Evolutionary conservation across 2,888 invertebrate species (phyloP), one percentile per base, ranked within the genome.

Genomic region (Epistrophella euchroma): DNA sequence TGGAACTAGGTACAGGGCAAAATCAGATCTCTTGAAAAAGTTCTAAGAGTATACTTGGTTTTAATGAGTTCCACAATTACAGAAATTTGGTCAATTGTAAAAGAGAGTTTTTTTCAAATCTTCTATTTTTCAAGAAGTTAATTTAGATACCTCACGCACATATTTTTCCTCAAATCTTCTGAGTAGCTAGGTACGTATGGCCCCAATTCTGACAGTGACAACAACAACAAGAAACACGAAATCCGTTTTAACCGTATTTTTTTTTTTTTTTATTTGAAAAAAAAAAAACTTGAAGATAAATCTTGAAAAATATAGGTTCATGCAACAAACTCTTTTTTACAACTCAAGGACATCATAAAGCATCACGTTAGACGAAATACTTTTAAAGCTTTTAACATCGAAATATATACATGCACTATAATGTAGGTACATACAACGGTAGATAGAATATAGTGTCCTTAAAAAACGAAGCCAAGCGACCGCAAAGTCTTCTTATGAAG

Each of bases 401-500:
- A 32, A 47, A 11, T 47, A 19, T 19, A n/a, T 28, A 32, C 15
- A 22, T 0, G 2, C 7, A 3, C 9, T 1, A 17, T 47, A 19
- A 22, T 2, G 11, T 35, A 3, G 9, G 17, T 11, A 50, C 19
- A 28, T 28, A n/a, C 32, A 25, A 19, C 11, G 19, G 11, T 50
- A 50, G 13, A 15, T 32, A 47, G 15, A 10, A 17, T 4, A 22
- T 66, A 50, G 68, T 62, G 73, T 60, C 73, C 78, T 74, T 58
- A 78, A 83, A 58, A 68, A 40, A 43, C 4, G 25, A 70, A 66
- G 58, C 47, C 71, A 76, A 56, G 37, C 52, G 56, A 81, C 71
- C 76, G 71, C 62, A 81, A 82, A 82, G 82, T 77, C 72, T 72
- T 72, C 66, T 43, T 45, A 17, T 17, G 52, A 47, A 71, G 66